Base-by-base conservation (phyloP, 2,113 vertebrate species). In the Ictalurus punctatus region DNA sequence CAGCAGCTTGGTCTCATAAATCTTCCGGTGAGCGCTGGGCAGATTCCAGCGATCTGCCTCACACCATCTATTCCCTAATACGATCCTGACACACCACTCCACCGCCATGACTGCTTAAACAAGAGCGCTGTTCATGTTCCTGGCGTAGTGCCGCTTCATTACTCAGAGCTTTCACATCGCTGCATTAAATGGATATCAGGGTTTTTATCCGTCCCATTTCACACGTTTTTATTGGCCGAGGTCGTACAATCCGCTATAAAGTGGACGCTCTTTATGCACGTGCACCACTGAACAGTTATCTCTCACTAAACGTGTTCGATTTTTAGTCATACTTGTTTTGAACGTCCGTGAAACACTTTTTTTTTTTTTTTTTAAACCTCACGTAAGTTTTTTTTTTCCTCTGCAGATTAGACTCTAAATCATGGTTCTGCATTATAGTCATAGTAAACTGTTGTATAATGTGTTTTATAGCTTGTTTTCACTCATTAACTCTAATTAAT, bases 1-100 rank as follows among this genome's bases (percentile, higher is more conserved):
- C 74, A 87, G 74, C 58, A 89, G 12, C 40, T 25, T 19, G 19
- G 19, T 4, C 19, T 85, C 74, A 59, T 81, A 74, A 89, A 83
- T 89, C 79, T 19, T 48, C 40, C 78, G 19, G 30, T 73, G 37
- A 84, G 76, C 7, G n/a, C 37, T 80, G 69, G 86, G 4, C 73
- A 44, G 23, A n/a, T n/a, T 59, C 56, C 83, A 89, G 25, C 17
- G 30, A 85, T 91, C 85, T 37, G 40, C 58, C 44, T 30, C 84
- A 65, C 56, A 37, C 19, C 27, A 56, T 86, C 56, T 27, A 59
- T 48, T n/a, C 56, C 58, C 73, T 63, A 80, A 89, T 40, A 10
- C 73, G 23, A 80, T 58, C 59, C 61, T 71, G 74, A 82, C 17
- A 40, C 56, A 67, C 1, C 3, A 27, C 73, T 52, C 76, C 65